These are phyloP conservation scores for Cichlasoma orientale DNA, from an alignment of 2,797 vertebrate species.

Conservation along the genomic window DNA sequence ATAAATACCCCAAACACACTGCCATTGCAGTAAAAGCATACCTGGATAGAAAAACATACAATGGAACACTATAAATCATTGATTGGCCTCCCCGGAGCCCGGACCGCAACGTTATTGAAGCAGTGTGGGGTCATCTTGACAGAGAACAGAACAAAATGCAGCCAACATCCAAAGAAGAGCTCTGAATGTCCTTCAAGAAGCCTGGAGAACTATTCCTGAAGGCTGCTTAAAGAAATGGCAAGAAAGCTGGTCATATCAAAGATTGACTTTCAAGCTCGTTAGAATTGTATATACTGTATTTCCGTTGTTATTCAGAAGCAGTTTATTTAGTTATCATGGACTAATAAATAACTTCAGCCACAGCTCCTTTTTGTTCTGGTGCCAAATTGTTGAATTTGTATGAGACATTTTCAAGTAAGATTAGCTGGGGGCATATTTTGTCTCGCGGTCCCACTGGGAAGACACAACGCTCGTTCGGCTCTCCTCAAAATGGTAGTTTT, in stretches of 20 bases:
- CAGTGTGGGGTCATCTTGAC: background rate
- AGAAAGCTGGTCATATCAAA: background rate
- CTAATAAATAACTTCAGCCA: conserved; percentile 11
- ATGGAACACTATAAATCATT: background rate
- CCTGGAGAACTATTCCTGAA: background rate
- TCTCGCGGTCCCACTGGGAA: conserved; percentile 50
- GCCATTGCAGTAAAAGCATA: background rate
- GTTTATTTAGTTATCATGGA: background rate
- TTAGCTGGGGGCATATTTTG: conserved; percentile 59
- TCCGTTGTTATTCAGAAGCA: background rate
- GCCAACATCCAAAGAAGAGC: background rate
- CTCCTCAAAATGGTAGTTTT: conserved; percentile 52
- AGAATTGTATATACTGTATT: background rate
- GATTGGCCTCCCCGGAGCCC: background rate
- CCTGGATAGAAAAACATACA: background rate
- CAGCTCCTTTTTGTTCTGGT: background rate
- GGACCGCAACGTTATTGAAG: background rate
- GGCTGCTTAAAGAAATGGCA: background rate
- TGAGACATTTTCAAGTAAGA: conserved; percentile 39
- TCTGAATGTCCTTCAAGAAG: background rate
- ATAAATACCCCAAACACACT: background rate
- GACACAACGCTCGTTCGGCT: conserved; percentile 30
- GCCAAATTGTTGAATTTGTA: conserved; percentile 48
- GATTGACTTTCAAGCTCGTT: background rate
- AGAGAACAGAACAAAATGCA: background rate